These are phyloP conservation scores for Pungitius pungitius DNA, from an alignment of 2,113 vertebrate species.

Conservation along the genomic window DNA sequence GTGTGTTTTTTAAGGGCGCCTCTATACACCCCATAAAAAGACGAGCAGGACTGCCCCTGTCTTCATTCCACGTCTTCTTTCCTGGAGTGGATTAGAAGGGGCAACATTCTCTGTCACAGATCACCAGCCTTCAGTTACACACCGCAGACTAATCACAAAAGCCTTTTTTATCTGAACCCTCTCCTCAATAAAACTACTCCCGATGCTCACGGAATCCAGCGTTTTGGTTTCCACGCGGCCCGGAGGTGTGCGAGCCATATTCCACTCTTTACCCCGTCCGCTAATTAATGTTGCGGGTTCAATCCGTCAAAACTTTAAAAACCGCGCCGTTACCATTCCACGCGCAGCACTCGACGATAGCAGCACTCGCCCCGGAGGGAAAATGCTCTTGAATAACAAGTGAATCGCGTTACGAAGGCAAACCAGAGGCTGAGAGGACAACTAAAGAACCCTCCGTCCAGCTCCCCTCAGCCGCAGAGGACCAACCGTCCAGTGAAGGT, in stretches of 20 bases:
- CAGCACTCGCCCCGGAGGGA: constrained; percentile 25
- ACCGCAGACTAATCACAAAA: constrained; percentile 52
- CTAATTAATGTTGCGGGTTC: constrained; percentile 29
- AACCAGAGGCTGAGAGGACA: constrained; percentile 30
- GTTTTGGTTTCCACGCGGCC: constrained; percentile 27
- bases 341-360: constrained; percentile 37
- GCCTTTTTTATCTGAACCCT: constrained; percentile 23
- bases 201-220: constrained; percentile 24
- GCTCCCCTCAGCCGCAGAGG: constrained; percentile 21
- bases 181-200: constrained; percentile 15
- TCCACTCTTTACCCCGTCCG: constrained; percentile 31
- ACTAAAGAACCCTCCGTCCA: constrained; percentile 21
- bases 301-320: constrained; percentile 48
- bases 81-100: constrained; percentile 80
- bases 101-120: constrained; percentile 75
- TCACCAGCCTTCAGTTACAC: constrained; percentile 66
- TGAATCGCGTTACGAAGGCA: constrained; percentile 7
- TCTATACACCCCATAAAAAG: constrained; percentile 64
- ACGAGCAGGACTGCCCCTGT: constrained; percentile 68
- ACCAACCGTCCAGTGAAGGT: constrained; percentile 13
- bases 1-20: constrained; percentile 32
- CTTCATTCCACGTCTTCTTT: constrained; percentile 79
- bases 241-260: constrained; percentile 38
- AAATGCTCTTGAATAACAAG: constrained; percentile 38
- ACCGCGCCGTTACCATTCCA: constrained; percentile 33